Evolutionary conservation across 53 echinoderm and acorn worm species (phyloP), one percentile per base, ranked within the genome.

Genomic region (Paracentrotus lividus): DNA sequence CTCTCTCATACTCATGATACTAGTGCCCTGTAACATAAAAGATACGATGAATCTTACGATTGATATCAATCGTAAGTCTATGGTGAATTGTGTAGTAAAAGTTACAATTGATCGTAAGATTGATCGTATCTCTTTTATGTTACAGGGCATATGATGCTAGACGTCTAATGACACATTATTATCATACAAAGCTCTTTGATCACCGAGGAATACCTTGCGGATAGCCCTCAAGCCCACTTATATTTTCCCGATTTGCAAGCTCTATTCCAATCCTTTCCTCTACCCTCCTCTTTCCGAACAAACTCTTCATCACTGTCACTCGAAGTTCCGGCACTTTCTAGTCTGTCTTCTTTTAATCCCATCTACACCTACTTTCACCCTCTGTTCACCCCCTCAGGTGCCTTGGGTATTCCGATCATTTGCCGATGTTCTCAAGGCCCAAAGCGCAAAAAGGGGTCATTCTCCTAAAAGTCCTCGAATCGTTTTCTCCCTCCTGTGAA

Each of bases 221-320:
- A 26, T 33, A 27, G 18, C 54, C 86, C 86, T 86, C 86, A 12
- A 86, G 86, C 86, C 27, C 86, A 81, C 81, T 56, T 86, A 56
- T 86, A 53, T 86, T 86, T 55, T 86, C 86, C 86, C 56, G 86
- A 86, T 56, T 86, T 86, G 15, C 53, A 56, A 20, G 20, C 36
- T 36, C 86, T 26, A 45, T 81, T 47, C 81, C 24, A 81, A 81
- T 47, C 44, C 38, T 86, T 49, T 20, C 53, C 54, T 34, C 53
- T 54, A n/a, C n/a, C 53, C 86, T 86, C 86, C 86, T 38, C 56
- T 56, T 29, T 86, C 38, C 56, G 20, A 55, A 47, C 81, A 47
- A n/a, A 81, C 86, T 55, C 54, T 86, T 56, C 56, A 86, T 86
- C 86, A 86, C 53, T 86, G 86, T 86, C 86, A 86, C 86, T 86